A percentile compares a stretch with the other conserved stretches of the same genome.
These are phyloP conservation scores for Rhagoletis zephyria DNA, from an alignment of 1,140 invertebrate species.

Conservation along the genomic window DNA sequence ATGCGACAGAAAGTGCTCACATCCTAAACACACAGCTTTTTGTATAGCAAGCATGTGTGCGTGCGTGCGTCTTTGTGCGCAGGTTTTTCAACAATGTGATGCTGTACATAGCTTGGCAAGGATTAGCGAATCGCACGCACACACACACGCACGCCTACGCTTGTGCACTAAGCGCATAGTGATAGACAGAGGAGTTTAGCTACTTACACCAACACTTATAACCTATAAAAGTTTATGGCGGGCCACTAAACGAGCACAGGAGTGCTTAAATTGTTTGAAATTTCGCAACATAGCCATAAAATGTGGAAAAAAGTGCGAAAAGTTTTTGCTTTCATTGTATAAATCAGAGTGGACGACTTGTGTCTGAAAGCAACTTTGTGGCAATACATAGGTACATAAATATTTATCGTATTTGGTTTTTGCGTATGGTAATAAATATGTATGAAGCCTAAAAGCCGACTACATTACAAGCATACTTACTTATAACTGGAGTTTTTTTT, in stretches of 20 bases:
- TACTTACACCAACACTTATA: conserved; percentile 10
- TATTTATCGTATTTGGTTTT: no score
- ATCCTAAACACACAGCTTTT: not conserved
- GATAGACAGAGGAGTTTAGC: no score
- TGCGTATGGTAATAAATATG: no score
- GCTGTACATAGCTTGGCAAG: not conserved
- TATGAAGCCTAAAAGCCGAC: no score
- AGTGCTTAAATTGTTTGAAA: conserved; percentile 32
- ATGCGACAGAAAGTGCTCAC: not conserved
- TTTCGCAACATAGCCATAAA: conserved; percentile 8
- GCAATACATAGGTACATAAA: no score
- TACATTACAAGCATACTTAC: no score
- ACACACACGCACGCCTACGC: not conserved
- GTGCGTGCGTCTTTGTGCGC: no score
- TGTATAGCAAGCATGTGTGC: not conserved
- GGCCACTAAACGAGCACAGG: conserved; percentile 23
- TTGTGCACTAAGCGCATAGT: no score
- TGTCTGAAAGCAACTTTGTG: no score
- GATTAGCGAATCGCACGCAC: not conserved
- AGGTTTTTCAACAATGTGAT: no score
- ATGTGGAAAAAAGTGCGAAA: conserved; percentile 1
- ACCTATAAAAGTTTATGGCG: conserved; percentile 40
- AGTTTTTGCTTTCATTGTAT: conserved; percentile 2
- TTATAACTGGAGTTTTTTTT: no score
- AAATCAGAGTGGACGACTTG: conserved; percentile 6